Base-by-base conservation (phyloP, 2,888 invertebrate species). In the Cheilosia urbana region DNA sequence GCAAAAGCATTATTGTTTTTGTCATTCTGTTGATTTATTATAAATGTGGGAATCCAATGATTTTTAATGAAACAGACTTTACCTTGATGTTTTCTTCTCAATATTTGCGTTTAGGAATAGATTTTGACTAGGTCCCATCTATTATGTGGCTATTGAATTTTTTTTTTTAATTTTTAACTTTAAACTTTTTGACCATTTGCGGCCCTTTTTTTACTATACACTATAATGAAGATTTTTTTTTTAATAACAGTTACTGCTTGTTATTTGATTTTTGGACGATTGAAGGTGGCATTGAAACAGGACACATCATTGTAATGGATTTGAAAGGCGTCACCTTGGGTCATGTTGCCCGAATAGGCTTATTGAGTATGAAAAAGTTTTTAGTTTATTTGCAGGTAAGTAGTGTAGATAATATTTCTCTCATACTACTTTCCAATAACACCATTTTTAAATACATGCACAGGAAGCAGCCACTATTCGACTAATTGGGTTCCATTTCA, bases 401-500 rank as follows among this genome's bases (percentile, higher is more conserved):
- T 51, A 27, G 47, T 21, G 2, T n/a, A 21, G 0, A 57, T 34
- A n/a, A n/a, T n/a, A 17, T 9, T 19, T 51, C 4, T 1, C 7
- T n/a, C 15, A 45, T 11, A 11, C 47, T 19, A 47, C 15, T 15
- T 11, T 1, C 1, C 5, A 1, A 27, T 4, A 53, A 7, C 13
- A 30, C 13, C 34, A 89, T 90, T 93, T 45, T 91, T 17, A 30
- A 4, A 2, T 24, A n/a, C n/a, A 37, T 34, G 19, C 63, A 3
- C 21, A 95, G 95, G 96, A 96, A 90, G 95, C 94, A 11, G 93
- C 95, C 92, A 93, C 96, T 0, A 93, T 95, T 4, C 94, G 95
- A 45, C 91, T 96, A 1, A 94, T 95, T 88, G 95, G 94, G 0
- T 92, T 96, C 4, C 96, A 96, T 89, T 96, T 96, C 87, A 91